Conservation (phyloP, 2,113 vertebrate genomes). For the Bubalus kerabau region DNA sequence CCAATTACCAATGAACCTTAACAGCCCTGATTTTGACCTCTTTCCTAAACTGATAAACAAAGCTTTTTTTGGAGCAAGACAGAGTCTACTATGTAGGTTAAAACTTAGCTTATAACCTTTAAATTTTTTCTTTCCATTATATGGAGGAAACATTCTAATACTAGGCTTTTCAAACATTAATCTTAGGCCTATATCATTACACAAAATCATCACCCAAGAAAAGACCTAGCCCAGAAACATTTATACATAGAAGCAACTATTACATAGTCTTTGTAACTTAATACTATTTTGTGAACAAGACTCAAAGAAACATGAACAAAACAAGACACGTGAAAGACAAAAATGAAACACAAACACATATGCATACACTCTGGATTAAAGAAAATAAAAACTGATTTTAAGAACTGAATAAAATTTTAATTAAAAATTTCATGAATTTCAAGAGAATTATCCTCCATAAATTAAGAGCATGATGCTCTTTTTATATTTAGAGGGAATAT, state of each 20-base stretch:
- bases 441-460: background rate
- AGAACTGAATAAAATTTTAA: background rate
- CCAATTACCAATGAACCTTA: background rate
- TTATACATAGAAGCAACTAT: background rate
- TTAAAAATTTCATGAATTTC: background rate
- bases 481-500: background rate
- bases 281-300: background rate
- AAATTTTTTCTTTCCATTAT: background rate
- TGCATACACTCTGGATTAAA: background rate
- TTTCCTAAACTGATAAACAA: background rate
- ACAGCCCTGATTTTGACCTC: background rate
- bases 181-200: background rate
- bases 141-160: background rate
- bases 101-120: background rate
- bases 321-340: background rate
- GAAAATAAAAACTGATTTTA: background rate
- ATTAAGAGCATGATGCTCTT: background rate
- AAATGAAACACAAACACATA: background rate
- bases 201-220: background rate
- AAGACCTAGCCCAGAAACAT: background rate
- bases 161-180: background rate
- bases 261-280: background rate
- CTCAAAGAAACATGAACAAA: background rate
- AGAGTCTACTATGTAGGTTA: background rate
- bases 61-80: background rate